Conservation (phyloP, 2,113 vertebrate species). For the Hucho hucho region DNA sequence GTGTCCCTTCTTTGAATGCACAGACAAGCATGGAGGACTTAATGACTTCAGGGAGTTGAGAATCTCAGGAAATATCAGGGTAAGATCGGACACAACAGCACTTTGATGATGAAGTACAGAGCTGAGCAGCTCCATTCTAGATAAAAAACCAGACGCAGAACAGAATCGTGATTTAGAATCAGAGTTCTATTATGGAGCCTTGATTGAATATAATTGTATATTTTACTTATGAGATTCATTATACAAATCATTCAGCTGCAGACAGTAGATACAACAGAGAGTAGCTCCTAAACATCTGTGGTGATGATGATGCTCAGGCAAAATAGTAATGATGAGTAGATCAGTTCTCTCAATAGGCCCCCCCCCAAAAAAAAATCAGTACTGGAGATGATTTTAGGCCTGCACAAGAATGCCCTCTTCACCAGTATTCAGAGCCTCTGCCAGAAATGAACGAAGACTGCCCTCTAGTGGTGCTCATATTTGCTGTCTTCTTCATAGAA, state of each 20-base stretch:
- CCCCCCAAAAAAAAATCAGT: neutral
- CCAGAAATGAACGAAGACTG: constrained; percentile 34
- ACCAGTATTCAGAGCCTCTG: neutral
- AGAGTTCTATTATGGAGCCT: neutral
- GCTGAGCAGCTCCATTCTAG: neutral
- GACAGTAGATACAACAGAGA: neutral
- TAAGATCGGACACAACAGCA: neutral
- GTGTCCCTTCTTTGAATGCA: neutral
- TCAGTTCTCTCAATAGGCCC: neutral
- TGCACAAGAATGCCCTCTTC: neutral
- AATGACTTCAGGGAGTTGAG: neutral
- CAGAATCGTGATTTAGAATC: neutral
- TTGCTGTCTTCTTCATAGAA: neutral
- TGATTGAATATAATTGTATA: neutral
- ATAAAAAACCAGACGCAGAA: neutral
- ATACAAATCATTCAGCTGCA: neutral
- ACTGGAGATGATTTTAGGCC: neutral
- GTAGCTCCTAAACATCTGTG: neutral
- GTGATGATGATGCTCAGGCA: neutral
- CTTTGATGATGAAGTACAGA: neutral
- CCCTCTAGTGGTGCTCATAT: constrained; percentile 55
- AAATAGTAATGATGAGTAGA: neutral
- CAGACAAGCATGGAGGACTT: neutral
- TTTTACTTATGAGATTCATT: neutral
- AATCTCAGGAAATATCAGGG: neutral